Base-by-base conservation (phyloP, 2,113 vertebrate species). In the Caracal caracal region DNA sequence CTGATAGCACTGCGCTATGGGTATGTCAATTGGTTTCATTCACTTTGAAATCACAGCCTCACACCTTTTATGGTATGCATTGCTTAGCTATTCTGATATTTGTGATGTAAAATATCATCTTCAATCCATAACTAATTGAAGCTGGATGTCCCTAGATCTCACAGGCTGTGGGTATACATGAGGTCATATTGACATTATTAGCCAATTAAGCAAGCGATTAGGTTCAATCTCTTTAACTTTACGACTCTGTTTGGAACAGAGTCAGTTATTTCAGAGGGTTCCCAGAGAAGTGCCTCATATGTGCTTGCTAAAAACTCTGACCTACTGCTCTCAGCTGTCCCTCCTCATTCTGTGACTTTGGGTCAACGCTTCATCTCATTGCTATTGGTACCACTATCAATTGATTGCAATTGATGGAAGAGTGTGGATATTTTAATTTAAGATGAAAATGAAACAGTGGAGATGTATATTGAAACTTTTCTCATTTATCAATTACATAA, bases 181-280 rank as follows among this genome's bases (percentile, higher is more conserved):
- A 80, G 68, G 81, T 92, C 81, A 63, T 47, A 40, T 37, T 93
- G 96, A 88, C 63, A 56, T 92, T 92, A 93, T 56, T 61, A 94
- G 68, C 63, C 63, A 96, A 84, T 94, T 93, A 93, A 90, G 37
- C 51, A n/a, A 86, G 49, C 37, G 51, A 20, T 94, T 94, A 97
- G 68, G 24, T 56, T 37, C 40, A 2, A 8, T 65, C 35, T 91
- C 43, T 70, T 92, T 92, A 94, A 81, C 37, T 63, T 1, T 51
- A 86, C 4, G 40, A 81, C n/a, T 70, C 68, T 65, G 17, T 76
- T 88, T 88, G 43, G 43, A 43, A 43, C 66, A 85, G 86, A 73
- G 68, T 83, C 49, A 24, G 16, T 89, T 83, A 76, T 76, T 82
- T 90, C 93, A 66, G 37, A 70, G 65, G 47, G 16, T 9, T 96